Evolutionary conservation across 2,113 vertebrate species (phyloP).

Genomic region (Tautogolabrus adspersus): DNA sequence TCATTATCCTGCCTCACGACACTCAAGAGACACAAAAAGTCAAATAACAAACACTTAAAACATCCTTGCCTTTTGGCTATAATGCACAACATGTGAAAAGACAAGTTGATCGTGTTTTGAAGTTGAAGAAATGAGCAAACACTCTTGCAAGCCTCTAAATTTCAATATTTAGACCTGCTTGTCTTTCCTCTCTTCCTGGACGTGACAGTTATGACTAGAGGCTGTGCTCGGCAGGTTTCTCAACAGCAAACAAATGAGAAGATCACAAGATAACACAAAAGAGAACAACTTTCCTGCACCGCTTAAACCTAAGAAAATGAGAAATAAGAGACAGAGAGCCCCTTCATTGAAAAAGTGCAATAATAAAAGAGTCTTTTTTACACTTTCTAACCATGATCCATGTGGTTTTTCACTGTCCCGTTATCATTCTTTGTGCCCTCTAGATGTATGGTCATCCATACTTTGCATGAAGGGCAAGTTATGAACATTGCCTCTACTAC

Average conservation of each 20-base stretch:
- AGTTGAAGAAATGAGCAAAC: constrained; percentile 42
- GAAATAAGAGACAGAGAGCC: background rate
- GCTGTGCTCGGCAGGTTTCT: constrained; percentile 59
- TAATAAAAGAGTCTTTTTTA: constrained; percentile 15
- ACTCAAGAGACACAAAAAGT: constrained; percentile 15
- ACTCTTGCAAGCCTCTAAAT: constrained; percentile 5
- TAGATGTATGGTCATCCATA: background rate
- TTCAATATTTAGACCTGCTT: constrained; percentile 44
- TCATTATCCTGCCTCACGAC: constrained; percentile 10
- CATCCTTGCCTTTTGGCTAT: constrained; percentile 11
- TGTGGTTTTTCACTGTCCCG: constrained; percentile 5
- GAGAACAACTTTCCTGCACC: constrained; percentile 31
- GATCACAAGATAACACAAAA: constrained; percentile 54
- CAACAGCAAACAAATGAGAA: constrained; percentile 51
- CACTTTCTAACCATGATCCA: background rate
- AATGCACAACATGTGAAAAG: constrained; percentile 2
- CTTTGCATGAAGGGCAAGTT: constrained; percentile 9
- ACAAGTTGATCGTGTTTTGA: constrained; percentile 5
- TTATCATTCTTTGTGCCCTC: constrained; percentile 32
- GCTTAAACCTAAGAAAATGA: constrained; percentile 24
- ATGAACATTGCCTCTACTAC: background rate
- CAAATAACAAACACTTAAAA: constrained; percentile 43
- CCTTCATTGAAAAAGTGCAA: constrained; percentile 19
- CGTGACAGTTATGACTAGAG: constrained; percentile 65
- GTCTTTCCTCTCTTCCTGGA: constrained; percentile 10